phyloP scores from a whole-genome alignment of 1,140 invertebrate species.

The Drosophila sucinea region DNA sequence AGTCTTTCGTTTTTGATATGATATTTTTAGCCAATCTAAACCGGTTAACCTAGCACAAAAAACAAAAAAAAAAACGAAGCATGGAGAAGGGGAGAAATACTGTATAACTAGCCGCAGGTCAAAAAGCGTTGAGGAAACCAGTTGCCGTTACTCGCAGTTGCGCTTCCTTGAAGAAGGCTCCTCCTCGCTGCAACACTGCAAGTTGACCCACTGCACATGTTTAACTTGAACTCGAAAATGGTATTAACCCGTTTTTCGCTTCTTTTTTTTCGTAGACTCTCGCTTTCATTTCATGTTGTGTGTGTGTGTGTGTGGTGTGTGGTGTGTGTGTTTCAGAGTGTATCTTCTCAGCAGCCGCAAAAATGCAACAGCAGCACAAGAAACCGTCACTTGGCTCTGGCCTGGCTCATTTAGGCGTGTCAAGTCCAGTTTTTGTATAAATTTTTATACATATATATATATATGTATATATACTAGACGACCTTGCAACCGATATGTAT shows the following conservation, averaged over 20 bases:
- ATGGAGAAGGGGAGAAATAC: background rate
- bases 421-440: constrained; percentile 60
- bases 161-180: constrained; percentile 72
- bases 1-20: constrained; percentile 63
- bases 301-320: constrained; percentile 2
- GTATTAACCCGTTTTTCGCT: constrained; percentile 29
- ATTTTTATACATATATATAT: constrained; percentile 1
- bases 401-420: constrained; percentile 80
- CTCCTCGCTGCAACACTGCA: constrained; percentile 17
- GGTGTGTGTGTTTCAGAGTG: background rate
- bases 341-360: constrained; percentile 38
- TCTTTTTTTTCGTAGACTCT: constrained; percentile 44
- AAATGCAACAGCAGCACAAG: constrained; percentile 28
- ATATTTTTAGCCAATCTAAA: constrained; percentile 63
- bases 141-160: constrained; percentile 72
- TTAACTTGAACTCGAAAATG: constrained; percentile 79
- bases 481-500: constrained; percentile 76
- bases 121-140: constrained; percentile 68
- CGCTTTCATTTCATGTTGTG: constrained; percentile 54
- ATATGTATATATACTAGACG: constrained; percentile 56
- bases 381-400: constrained; percentile 36
- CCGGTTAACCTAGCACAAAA: constrained; percentile 56
- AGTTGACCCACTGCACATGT: constrained; percentile 77
- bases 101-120: constrained; percentile 61
- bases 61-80: background rate